Evolutionary conservation across 1,140 invertebrate genomes (phyloP), one percentile per base, ranked within the genome.

Genomic region (Drosophila neocordata): DNA sequence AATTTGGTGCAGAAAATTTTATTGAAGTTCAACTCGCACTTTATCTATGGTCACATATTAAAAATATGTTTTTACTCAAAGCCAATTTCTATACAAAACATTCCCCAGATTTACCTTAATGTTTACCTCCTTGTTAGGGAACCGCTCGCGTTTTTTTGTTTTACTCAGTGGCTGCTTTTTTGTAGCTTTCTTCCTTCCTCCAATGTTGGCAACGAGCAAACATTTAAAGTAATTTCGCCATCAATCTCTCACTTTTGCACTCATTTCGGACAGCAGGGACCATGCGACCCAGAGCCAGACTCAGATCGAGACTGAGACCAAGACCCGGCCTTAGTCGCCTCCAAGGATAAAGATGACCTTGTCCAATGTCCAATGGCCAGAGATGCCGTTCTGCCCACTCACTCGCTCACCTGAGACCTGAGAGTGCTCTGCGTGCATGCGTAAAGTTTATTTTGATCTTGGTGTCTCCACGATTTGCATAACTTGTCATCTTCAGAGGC

Each of bases 161-260:
- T 7, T 31, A 1, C 41, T 71, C 24, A 24, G 20, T 9, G 27
- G 53, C 53, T 27, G 22, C 71, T 73, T 72, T 44, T 37, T 35
- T 34, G 34, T 31, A 31, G 4, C 27, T 31, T 31, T 31, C 27
- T 41, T 70, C 55, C 69, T 59, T 18, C 38, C 20, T 31, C 22
- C 41, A 13, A 9, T 35, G 18, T 20, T 35, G 22, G 9, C n/a
- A 41, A 62, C 60, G 31, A 59, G 69, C 79, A 81, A 78, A 76
- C 81, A 89, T 89, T 85, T 81, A 83, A 74, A 79, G 85, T 89
- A 89, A 89, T 89, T 89, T 89, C 76, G 75, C 78, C 85, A 89
- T 89, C 85, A 89, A 89, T 89, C 85, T 89, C 81, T 85, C 85
- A 89, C 87, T 85, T 89, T 89, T 89, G 85, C 87, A 89, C 85